phyloP scores from a whole-genome alignment of 2,113 vertebrate genomes.

The Physeter macrocephalus region DNA sequence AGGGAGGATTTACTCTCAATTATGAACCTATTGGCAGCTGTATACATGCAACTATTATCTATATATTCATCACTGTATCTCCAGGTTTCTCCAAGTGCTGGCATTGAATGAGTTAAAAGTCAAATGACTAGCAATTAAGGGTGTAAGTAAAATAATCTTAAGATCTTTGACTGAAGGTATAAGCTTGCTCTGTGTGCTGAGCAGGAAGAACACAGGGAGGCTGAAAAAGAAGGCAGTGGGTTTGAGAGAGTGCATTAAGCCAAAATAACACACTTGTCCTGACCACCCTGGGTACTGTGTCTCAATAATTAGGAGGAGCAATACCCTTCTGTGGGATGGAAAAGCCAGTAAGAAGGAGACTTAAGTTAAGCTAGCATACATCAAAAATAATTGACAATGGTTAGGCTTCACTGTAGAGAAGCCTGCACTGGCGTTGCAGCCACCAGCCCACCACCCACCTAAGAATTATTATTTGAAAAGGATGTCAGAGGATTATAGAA shows the following conservation, averaged over 20 bases:
- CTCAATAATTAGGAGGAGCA: conserved; percentile 71
- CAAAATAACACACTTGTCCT: conserved; percentile 54
- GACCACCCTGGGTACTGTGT: conserved; percentile 51
- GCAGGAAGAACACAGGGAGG: not conserved
- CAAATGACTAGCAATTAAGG: conserved; percentile 30
- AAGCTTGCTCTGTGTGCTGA: conserved; percentile 27
- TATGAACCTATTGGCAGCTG: not conserved
- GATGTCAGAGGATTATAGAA: conserved; percentile 82
- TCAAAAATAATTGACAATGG: conserved; percentile 82
- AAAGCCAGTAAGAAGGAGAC: conserved; percentile 60
- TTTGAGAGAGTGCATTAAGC: conserved; percentile 52
- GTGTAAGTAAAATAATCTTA: not conserved
- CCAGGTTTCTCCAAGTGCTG: not conserved
- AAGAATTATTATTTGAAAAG: conserved; percentile 82
- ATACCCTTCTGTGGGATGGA: conserved; percentile 56
- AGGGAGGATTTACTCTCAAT: not conserved
- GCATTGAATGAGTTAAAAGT: conserved; percentile 40
- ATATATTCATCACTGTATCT: not conserved
- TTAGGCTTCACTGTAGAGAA: conserved; percentile 76
- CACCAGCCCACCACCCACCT: conserved; percentile 81
- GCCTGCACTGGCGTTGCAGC: conserved; percentile 68
- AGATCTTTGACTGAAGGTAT: not conserved
- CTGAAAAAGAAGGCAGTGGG: not conserved
- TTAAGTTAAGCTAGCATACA: conserved; percentile 76
- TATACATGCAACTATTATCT: not conserved